Percentiles rank a stretch among this genome's conserved stretches.
These are phyloP conservation scores for Scaptomyza parva DNA, from an alignment of 2,888 invertebrate species.

Conservation along the genomic window DNA sequence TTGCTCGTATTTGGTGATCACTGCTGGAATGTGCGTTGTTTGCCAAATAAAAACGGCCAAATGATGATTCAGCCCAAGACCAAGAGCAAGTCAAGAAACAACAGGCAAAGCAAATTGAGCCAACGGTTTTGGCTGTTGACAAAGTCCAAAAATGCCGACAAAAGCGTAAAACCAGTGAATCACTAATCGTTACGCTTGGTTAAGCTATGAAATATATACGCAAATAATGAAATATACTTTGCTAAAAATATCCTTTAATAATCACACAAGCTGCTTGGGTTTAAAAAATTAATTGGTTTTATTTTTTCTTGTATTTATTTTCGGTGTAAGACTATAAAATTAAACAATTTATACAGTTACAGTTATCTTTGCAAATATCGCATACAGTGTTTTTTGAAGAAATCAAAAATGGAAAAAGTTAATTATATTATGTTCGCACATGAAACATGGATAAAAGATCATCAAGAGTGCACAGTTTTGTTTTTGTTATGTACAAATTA, in stretches of 20 bases:
- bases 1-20: constrained; percentile 62
- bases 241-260: neutral
- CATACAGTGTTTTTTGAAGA: constrained; percentile 80
- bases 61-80: constrained; percentile 63
- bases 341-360: constrained; percentile 60
- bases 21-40: constrained; percentile 67
- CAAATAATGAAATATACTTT: constrained; percentile 55
- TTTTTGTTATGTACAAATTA: constrained; percentile 67
- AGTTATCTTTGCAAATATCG: constrained; percentile 82
- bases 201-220: constrained; percentile 33
- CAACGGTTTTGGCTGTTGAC: constrained; percentile 36
- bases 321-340: constrained; percentile 44
- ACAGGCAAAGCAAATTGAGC: constrained; percentile 40
- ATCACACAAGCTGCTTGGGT: neutral
- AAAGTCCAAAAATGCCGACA: constrained; percentile 51
- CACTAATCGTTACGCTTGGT: constrained; percentile 30
- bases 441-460: constrained; percentile 53
- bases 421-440: constrained; percentile 49
- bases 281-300: constrained; percentile 4
- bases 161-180: constrained; percentile 55
- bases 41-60: constrained; percentile 53
- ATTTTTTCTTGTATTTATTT: constrained; percentile 19
- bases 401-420: constrained; percentile 74
- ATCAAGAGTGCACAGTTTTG: constrained; percentile 32
- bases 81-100: constrained; percentile 20